Percentiles rank a stretch among this genome's conserved stretches.
Conservation (phyloP, 1,140 invertebrate species). For the Dendrolimus punctatus region DNA sequence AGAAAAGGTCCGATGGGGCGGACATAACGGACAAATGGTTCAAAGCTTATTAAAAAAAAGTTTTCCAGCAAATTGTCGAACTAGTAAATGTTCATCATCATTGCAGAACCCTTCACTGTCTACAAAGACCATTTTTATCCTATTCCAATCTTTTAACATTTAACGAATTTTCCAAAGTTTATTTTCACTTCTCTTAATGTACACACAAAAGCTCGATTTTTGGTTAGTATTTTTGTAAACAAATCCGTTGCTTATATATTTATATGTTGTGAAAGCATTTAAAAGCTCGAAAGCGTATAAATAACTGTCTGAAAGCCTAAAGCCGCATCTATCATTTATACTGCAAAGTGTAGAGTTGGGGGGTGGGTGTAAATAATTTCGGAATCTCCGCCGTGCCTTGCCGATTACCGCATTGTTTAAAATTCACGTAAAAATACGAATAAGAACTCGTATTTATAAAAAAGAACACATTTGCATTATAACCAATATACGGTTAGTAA, state of each 20-base stretch:
- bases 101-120: no score
- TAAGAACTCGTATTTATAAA: slow-evolving; percentile 4
- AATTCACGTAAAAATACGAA: slow-evolving; percentile 3
- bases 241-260: slow-evolving; percentile 3
- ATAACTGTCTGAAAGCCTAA: slow-evolving; percentile 15
- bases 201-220: background rate
- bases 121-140: no score
- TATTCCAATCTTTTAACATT: slow-evolving; percentile 15
- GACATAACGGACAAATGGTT: no score
- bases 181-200: background rate
- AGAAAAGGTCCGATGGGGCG: no score
- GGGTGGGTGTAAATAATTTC: slow-evolving; percentile 3
- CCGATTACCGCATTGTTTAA: background rate
- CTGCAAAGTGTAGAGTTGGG: slow-evolving; percentile 12
- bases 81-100: no score
- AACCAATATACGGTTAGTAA: no score
- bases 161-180: slow-evolving; percentile 6
- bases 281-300: slow-evolving; percentile 15
- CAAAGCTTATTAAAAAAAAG: no score
- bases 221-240: slow-evolving; percentile 2
- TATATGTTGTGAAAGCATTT: slow-evolving; percentile 9
- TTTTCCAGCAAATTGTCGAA: no score
- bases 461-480: no score
- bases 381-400: background rate
- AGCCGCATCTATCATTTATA: slow-evolving; percentile 22